Evolutionary conservation across 2,888 invertebrate species (phyloP).

Genomic region (Drosophila buzzatii): DNA sequence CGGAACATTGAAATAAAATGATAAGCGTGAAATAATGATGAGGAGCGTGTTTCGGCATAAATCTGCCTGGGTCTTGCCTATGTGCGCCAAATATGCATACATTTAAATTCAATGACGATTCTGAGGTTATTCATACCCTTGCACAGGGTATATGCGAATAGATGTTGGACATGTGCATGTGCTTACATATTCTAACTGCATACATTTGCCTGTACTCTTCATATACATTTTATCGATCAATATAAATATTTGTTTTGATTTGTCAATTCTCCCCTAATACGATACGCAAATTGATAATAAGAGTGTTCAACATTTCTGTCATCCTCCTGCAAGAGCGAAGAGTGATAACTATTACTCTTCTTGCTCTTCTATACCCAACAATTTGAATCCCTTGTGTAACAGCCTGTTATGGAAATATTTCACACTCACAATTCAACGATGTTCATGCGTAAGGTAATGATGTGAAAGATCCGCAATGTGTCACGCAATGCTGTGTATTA

Average conservation of each 20-base stretch:
- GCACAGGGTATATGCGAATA: not conserved
- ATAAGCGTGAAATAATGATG: slow-evolving; percentile 80
- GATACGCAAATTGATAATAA: not conserved
- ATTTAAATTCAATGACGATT: slow-evolving; percentile 53
- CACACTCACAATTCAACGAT: slow-evolving; percentile 36
- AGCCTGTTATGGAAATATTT: slow-evolving; percentile 46
- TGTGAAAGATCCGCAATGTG: slow-evolving; percentile 10
- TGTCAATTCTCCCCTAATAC: too few species aligned
- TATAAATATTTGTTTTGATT: too few species aligned
- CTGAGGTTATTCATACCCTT: slow-evolving; percentile 16
- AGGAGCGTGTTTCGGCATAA: slow-evolving; percentile 79
- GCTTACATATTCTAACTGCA: too few species aligned
- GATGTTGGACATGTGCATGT: not conserved
- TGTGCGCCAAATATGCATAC: slow-evolving; percentile 29
- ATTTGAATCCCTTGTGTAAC: slow-evolving; percentile 47
- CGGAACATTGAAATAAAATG: slow-evolving; percentile 77
- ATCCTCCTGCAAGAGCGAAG: not conserved
- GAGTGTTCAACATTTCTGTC: not conserved
- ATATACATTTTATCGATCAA: too few species aligned
- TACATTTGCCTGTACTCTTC: too few species aligned
- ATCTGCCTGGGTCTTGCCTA: slow-evolving; percentile 45
- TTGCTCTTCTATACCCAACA: not conserved
- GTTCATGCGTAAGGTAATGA: slow-evolving; percentile 40
- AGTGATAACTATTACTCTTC: not conserved
- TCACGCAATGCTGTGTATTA: not conserved